Conservation (phyloP, 2,113 vertebrate genomes). For the Morone chrysops region DNA sequence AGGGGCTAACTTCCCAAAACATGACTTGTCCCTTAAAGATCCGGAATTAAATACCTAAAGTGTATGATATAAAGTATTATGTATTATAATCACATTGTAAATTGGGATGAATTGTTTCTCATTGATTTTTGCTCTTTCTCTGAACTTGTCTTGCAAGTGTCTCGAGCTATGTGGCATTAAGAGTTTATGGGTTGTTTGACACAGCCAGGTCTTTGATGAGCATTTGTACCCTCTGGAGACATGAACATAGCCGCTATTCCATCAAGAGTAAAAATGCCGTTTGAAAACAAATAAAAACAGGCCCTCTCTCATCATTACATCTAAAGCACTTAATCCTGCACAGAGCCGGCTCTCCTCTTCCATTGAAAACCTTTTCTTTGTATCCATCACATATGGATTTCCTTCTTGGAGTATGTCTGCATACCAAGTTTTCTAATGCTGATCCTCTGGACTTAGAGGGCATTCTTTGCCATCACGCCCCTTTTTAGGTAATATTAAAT, state of each 20-base stretch:
- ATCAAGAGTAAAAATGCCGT: slow-evolving; percentile 70
- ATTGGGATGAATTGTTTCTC: slow-evolving; percentile 48
- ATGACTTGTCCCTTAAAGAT: slow-evolving; percentile 44
- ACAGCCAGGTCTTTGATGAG: slow-evolving; percentile 76
- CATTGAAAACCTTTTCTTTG: slow-evolving; percentile 56
- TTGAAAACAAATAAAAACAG: slow-evolving; percentile 79
- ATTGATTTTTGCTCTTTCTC: slow-evolving; percentile 59
- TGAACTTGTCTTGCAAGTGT: slow-evolving; percentile 51
- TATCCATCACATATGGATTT: slow-evolving; percentile 68
- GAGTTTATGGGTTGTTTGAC: slow-evolving; percentile 70
- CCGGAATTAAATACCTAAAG: slow-evolving; percentile 23
- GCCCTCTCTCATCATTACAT: slow-evolving; percentile 75
- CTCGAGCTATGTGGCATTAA: slow-evolving; percentile 51
- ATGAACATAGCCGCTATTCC: slow-evolving; percentile 51
- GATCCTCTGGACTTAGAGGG: slow-evolving; percentile 40
- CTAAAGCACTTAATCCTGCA: slow-evolving; percentile 78
- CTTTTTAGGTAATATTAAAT: background rate
- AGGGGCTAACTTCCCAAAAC: slow-evolving; percentile 52
- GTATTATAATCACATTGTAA: slow-evolving; percentile 60
- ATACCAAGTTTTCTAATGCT: slow-evolving; percentile 52
- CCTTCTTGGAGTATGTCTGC: slow-evolving; percentile 45
- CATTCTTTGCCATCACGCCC: slow-evolving; percentile 16
- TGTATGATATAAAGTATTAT: slow-evolving; percentile 44
- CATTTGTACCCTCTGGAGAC: slow-evolving; percentile 70
- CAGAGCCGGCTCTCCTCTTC: slow-evolving; percentile 53